Evolutionary conservation across 2,888 invertebrate species (phyloP), one percentile per base, ranked within the genome.

Genomic region (Hedya salicella): DNA sequence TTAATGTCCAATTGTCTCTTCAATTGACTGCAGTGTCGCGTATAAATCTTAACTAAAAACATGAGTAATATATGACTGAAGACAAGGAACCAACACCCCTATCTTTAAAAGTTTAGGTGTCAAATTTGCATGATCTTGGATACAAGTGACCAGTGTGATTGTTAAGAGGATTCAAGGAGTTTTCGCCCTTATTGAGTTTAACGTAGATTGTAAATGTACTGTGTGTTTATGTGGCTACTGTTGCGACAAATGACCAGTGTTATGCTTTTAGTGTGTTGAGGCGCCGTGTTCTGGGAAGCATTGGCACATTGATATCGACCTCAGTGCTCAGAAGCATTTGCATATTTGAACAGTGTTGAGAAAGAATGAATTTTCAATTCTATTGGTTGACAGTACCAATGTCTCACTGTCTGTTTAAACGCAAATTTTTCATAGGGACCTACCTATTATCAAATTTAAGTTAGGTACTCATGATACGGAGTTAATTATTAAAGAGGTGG

Each of bases 1-100:
- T 87, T 89, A 90, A 83, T 82, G 77, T 75, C 75, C 89, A 88
- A 89, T 88, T 89, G 88, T 85, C 79, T 75, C 74, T 75, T 71
- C 77, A 78, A 78, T 80, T 78, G 79, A 72, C 74, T 75, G 39
- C 64, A 61, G 70, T 77, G 83, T 78, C 81, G 76, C 82, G 73
- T 83, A 89, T 89, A 89, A 90, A 89, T 89, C 90, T 89, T 85
- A 88, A 90, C 87, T 89, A 85, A 88, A 50, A 86, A 77, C 79
- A 73, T 67, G 62, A 67, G 54, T 62, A 62, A 62, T 54, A 56
- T 21, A 56, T 48, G 11, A 17, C 46, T 48, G 46, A 5, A 44
- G 69, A 74, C 73, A 73, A 73, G 40, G 44, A 44, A 73, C 72
- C 78, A 78, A 80, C 77, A 80, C 77, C 87, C 46, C 80, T 89